Base-by-base conservation (phyloP, 2,888 invertebrate genomes). In the Hoplodrina blanda region DNA sequence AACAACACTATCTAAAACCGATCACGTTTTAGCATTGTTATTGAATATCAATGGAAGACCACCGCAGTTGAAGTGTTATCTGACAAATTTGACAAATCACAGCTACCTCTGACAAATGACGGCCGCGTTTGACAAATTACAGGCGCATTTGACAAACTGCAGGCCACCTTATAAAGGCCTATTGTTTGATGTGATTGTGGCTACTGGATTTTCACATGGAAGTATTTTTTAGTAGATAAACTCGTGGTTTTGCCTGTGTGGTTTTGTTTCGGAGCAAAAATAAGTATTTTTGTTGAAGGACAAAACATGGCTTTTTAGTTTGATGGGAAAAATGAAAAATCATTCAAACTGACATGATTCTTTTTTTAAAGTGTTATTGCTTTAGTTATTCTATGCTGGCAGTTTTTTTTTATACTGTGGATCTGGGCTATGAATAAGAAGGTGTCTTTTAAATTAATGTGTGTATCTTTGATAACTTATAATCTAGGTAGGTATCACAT, bases 81-180 rank as follows among this genome's bases (percentile, higher is more conserved):
- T 80, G 86, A 89, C 90, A 87, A 86, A 85, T 88, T 90, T 93
- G 93, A 93, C 93, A 92, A 93, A 93, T 93, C 84, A 89, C 77
- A 80, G 81, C 85, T 87, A 77, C 76, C 61, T 66, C 70, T 90
- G 91, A 92, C 90, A 90, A 91, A 92, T 91, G 73, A 87, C 79
- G 71, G 65, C 65, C 44, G 60, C 41, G 49, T 69, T 66, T 84
- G 83, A 83, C 80, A 83, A 82, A 83, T 83, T 71, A 84, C 70
- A 37, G 68, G 19, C 59, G 1, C 17, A 54, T 15, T 69, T 84
- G 84, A 78, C 83, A 84, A 84, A 82, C 69, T 69, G 54, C 76
- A 80, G 71, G 65, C 82, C 72, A 76, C 74, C 56, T 30, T 69
- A 74, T 67, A 75, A 69, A 75, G 54, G 62, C 54, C 82, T 66